phyloP scores from a whole-genome alignment of 2,888 invertebrate genomes.

The Eurytoma adleriae region DNA sequence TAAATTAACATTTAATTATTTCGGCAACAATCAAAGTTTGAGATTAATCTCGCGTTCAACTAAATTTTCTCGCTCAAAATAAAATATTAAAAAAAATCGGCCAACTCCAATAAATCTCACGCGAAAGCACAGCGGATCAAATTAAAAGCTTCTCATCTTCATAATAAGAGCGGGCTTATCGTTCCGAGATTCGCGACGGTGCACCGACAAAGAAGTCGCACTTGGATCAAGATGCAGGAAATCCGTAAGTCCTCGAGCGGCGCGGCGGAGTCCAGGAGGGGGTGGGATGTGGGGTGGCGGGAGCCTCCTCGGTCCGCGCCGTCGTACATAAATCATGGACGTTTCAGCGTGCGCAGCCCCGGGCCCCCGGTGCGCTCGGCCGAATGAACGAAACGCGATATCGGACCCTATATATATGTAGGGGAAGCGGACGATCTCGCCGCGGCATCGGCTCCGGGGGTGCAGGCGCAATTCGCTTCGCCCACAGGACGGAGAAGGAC shows the following conservation, averaged over 20 bases:
- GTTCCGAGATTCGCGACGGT: constrained; percentile 10
- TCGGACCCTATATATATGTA: not conserved
- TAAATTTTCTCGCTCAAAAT: not conserved
- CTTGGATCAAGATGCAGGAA: constrained; percentile 51
- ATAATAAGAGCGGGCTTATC: constrained; percentile 41
- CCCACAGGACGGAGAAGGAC: not conserved
- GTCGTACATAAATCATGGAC: constrained; percentile 72
- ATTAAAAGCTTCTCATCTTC: constrained; percentile 34
- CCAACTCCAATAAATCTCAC: not conserved
- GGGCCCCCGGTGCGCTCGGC: constrained; percentile 59
- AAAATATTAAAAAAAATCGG: not conserved
- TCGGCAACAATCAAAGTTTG: no score
- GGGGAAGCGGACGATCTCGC: constrained; percentile 2
- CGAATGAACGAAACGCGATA: constrained; percentile 50
- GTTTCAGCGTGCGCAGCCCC: constrained; percentile 62
- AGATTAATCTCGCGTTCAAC: no score
- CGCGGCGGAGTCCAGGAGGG: not conserved
- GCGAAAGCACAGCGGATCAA: constrained; percentile 9
- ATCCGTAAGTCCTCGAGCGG: constrained; percentile 43
- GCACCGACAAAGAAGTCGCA: not conserved
- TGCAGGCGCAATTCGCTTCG: not conserved
- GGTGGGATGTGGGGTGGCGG: constrained; percentile 41
- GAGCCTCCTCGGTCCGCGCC: constrained; percentile 13
- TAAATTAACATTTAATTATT: no score
- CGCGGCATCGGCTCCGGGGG: constrained; percentile 14